Base-by-base conservation (phyloP, 1,140 invertebrate genomes). In the Drosophila repletoides region DNA sequence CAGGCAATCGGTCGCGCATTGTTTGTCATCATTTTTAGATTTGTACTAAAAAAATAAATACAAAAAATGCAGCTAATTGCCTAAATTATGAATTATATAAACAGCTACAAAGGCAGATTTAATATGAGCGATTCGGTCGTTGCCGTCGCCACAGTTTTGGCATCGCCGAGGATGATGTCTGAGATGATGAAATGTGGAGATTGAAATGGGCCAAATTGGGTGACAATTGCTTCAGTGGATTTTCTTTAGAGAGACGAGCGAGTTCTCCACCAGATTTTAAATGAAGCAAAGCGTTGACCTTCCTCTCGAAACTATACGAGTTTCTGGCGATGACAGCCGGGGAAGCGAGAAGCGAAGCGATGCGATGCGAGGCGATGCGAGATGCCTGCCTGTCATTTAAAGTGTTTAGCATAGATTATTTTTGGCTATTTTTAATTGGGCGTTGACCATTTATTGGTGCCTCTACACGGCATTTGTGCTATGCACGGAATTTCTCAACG, bases 201-300 rank as follows among this genome's bases (percentile, higher is more conserved):
- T 33, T 33, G 22, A 29, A 22, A 34, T 66, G 17, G 26, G 55
- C n/a, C 45, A 66, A 41, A 49, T 59, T 49, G 43, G 24, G 15
- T 29, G 43, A 48, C 43, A 58, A 40, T 59, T 65, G 52, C 45
- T 24, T 29, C 7, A n/a, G 6, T 29, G 12, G 21, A 15, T 19
- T 48, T 28, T 55, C 21, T 5, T 45, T n/a, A n/a, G n/a, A 14
- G n/a, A 34, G 15, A 34, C 12, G 33, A 10, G 12, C 28, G 28
- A 31, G 3, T 5, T 51, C 4, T 29, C 17, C 15, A 12, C 21
- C 4, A 33, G 15, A 31, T 55, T 29, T 55, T 22, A 43, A 43
- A 41, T 51, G 41, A 28, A 60, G 55, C n/a, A 31, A 59, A 34
- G 4, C 55, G 55, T 60, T 60, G 55, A 66, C 63, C 63, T 65